Base-by-base conservation (phyloP, 2,888 invertebrate species). In the Polyploca ridens region DNA sequence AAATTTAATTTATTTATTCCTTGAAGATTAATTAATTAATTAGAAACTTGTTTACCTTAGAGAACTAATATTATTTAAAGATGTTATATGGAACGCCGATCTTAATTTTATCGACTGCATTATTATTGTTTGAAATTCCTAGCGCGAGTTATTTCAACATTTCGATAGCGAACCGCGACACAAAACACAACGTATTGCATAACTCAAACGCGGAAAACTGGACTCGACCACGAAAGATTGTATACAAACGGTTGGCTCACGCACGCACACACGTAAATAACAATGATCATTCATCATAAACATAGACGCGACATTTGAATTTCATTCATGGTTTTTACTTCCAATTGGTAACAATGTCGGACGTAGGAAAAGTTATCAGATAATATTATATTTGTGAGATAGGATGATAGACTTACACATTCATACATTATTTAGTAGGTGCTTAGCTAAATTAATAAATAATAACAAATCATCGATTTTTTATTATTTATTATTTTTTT, bases 81-180 rank as follows among this genome's bases (percentile, higher is more conserved):
- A 58, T 10, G 58, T 19, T n/a, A 68, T 46, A 49, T 46, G 33
- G 33, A 61, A n/a, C 10, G 64, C 46, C 0, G 62, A 60, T 58
- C 62, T 64, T 6, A 65, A 33, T 46, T 54, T 68, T 3, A 41
- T 35, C 49, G 68, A 35, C 27, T 64, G 54, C 68, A 68, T 68
- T 5, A 7, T 46, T 1, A n/a, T 46, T 35, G 1, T 46, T 6
- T 46, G n/a, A 44, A 44, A 44, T 44, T 14, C 6, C 6, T 46
- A 5, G 46, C 46, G 14, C 3, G 27, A 46, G 46, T 46, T 46
- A 46, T n/a, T 46, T 46, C n/a, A 46, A n/a, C n/a, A 14, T n/a
- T 46, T 46, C 14, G 46, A 46, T 46, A 14, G 3, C 46, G 46
- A 46, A 13, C 13, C 13, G 13, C 41, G 13, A 41, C 7, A 41